These are phyloP conservation scores for Corvus hawaiiensis DNA, from an alignment of 2,113 vertebrate species.

Conservation along the genomic window DNA sequence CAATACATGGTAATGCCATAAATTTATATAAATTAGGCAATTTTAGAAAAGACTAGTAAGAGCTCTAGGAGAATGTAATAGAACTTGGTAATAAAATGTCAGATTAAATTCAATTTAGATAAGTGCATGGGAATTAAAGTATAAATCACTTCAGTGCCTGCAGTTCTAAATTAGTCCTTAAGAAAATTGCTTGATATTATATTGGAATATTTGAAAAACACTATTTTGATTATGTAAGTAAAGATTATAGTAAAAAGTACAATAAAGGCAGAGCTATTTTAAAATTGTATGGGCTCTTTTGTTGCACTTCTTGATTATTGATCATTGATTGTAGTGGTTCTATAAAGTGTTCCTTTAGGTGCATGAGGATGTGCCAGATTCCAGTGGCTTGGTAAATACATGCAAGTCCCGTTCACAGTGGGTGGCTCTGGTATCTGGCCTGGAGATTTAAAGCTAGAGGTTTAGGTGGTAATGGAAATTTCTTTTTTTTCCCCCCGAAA, in stretches of 20 bases:
- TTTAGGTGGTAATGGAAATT: not conserved
- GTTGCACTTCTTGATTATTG: not conserved
- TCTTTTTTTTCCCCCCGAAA: accelerated
- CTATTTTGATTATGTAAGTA: not conserved
- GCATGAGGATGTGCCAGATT: not conserved
- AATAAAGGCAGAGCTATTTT: not conserved
- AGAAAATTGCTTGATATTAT: not conserved
- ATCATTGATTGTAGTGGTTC: not conserved
- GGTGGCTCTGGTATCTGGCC: not conserved
- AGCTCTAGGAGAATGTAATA: constrained; percentile 5
- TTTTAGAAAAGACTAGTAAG: not conserved
- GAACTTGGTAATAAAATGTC: constrained; percentile 35
- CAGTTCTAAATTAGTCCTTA: not conserved
- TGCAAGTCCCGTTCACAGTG: not conserved
- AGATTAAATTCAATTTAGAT: constrained; percentile 54
- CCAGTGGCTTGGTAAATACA: not conserved
- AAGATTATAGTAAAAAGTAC: not conserved
- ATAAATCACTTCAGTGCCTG: not conserved
- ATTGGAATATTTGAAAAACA: not conserved
- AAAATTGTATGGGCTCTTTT: not conserved
- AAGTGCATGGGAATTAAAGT: constrained; percentile 14
- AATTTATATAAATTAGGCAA: not conserved
- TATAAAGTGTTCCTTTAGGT: not conserved
- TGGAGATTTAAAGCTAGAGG: not conserved
- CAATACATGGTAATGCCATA: not conserved